These are phyloP conservation scores for Vulpes lagopus DNA, from an alignment of 2,113 vertebrate species.

Conservation along the genomic window DNA sequence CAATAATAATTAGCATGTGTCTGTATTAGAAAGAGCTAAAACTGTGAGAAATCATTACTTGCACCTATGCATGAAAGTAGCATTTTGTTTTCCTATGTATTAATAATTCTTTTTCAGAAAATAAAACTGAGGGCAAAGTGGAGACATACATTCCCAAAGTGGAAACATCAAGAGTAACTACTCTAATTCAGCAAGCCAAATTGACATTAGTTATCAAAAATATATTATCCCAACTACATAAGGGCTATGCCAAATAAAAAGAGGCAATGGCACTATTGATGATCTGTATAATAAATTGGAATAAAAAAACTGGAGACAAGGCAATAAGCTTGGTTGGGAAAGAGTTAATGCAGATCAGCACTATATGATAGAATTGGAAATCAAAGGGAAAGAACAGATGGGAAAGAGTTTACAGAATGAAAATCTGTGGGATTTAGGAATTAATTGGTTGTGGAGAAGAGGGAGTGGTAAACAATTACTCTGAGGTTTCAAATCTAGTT, in stretches of 20 bases:
- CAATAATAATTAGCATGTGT: no score
- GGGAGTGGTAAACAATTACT: constrained; percentile 33
- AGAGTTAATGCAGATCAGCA: neutral
- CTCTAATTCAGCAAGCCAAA: neutral
- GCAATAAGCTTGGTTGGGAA: neutral
- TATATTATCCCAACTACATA: neutral
- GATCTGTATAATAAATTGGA: neutral
- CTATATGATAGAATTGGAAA: neutral
- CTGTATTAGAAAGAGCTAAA: neutral
- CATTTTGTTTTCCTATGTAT: neutral
- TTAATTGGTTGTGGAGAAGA: constrained; percentile 62
- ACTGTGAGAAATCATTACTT: neutral
- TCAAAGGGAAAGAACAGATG: constrained; percentile 22
- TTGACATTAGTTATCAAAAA: neutral
- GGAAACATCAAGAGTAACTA: neutral
- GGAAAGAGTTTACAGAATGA: constrained; percentile 24
- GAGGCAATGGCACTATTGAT: neutral
- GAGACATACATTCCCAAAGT: neutral
- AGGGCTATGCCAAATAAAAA: neutral
- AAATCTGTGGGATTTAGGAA: constrained; percentile 61
- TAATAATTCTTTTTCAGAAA: neutral
- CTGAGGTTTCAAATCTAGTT: constrained; percentile 52
- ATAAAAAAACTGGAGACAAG: neutral
- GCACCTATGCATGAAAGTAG: neutral
- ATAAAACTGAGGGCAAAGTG: neutral